phyloP scores from a whole-genome alignment of 2,113 vertebrate species.

The Acrocephalus arundinaceus region DNA sequence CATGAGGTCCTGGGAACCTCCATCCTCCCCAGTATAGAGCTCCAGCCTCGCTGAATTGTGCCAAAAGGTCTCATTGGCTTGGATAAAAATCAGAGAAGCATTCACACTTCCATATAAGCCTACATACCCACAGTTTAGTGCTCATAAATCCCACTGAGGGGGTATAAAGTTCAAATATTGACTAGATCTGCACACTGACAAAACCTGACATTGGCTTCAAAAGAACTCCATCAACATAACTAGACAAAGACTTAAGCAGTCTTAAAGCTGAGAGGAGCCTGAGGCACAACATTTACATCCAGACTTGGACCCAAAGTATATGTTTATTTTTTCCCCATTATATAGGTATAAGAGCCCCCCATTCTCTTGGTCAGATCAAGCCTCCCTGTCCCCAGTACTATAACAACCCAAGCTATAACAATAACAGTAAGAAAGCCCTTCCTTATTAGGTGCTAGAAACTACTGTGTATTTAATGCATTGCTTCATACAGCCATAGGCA shows the following conservation, averaged over 20 bases:
- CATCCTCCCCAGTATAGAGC: background rate
- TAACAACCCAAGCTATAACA: conserved; percentile 55
- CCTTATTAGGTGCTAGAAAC: conserved; percentile 65
- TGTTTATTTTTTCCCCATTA: conserved; percentile 38
- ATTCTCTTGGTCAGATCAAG: conserved; percentile 22
- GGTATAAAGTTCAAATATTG: conserved; percentile 52
- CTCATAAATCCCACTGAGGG: conserved; percentile 50
- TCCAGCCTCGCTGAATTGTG: background rate
- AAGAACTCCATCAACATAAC: background rate
- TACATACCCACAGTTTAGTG: conserved; percentile 17
- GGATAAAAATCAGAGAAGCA: conserved; percentile 50
- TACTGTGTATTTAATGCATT: conserved; percentile 34
- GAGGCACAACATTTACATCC: conserved; percentile 32
- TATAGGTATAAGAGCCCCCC: background rate
- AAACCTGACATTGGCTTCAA: conserved; percentile 12
- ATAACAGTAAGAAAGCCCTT: conserved; percentile 57
- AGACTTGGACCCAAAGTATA: background rate
- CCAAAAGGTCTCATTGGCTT: conserved; percentile 40
- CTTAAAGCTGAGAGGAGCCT: background rate
- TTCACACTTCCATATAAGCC: conserved; percentile 57
- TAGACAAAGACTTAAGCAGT: conserved; percentile 24
- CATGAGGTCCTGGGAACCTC: background rate
- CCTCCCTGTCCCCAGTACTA: conserved; percentile 6
- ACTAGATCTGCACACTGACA: conserved; percentile 54
- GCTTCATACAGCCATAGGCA: conserved; percentile 29